phyloP scores from a whole-genome alignment of 2,888 invertebrate species.

The Leptopilina drosophilae region DNA sequence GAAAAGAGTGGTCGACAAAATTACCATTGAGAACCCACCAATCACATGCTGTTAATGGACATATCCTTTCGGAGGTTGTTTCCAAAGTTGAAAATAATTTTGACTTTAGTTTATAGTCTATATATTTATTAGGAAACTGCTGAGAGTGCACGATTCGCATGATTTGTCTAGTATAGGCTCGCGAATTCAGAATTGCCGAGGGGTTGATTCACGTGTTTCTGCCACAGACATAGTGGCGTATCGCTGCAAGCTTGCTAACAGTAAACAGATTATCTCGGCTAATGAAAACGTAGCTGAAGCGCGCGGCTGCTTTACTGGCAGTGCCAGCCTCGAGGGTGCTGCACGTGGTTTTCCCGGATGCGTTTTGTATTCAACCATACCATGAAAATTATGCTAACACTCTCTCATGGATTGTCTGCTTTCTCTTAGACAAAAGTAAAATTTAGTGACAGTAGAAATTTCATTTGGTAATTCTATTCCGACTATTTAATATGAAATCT shows the following conservation, averaged over 20 bases:
- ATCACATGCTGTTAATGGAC: too few species aligned
- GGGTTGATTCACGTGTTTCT: conserved; percentile 58
- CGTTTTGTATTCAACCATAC: conserved; percentile 52
- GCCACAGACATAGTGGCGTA: conserved; percentile 51
- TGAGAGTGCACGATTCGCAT: conserved; percentile 55
- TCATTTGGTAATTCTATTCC: too few species aligned
- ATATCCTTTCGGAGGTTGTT: too few species aligned
- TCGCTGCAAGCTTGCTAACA: conserved; percentile 54
- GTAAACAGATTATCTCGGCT: conserved; percentile 69
- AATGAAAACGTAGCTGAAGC: conserved; percentile 65
- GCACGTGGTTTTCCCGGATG: conserved; percentile 44
- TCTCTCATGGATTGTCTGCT: background rate
- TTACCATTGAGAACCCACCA: too few species aligned
- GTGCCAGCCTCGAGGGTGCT: conserved; percentile 50
- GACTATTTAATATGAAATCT: too few species aligned
- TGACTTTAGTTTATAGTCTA: background rate
- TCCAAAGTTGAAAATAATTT: too few species aligned
- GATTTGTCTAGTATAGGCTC: conserved; percentile 54
- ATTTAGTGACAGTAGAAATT: background rate
- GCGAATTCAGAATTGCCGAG: conserved; percentile 58
- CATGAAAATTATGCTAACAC: conserved; percentile 50
- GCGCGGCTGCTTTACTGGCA: conserved; percentile 36
- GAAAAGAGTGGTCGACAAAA: too few species aligned
- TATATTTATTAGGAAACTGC: conserved; percentile 46
- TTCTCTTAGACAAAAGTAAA: conserved; percentile 5